These are phyloP conservation scores for Trachelus troglodyta DNA, from an alignment of 2,888 invertebrate species.

Conservation along the genomic window DNA sequence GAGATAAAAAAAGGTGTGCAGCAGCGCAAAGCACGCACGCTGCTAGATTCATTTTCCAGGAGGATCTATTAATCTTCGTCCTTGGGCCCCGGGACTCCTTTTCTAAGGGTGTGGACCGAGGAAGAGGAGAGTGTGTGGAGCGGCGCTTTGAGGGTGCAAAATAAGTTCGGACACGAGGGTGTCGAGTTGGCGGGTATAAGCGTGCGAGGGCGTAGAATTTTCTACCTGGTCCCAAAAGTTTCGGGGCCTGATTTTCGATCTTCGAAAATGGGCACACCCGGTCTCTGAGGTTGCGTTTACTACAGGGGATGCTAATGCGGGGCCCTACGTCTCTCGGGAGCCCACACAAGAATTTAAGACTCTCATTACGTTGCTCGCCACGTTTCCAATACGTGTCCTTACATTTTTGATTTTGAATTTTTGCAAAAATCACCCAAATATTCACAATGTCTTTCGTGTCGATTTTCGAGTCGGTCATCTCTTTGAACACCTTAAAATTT, in stretches of 20 bases:
- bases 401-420: constrained; percentile 21
- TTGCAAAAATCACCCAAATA: neutral
- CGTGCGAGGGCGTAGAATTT: constrained; percentile 11
- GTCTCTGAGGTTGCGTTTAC: neutral
- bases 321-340: constrained; percentile 16
- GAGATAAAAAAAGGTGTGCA: too few relatives aligned
- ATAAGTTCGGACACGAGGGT: constrained; percentile 18
- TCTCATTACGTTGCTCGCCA: constrained; percentile 45
- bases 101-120: too few relatives aligned
- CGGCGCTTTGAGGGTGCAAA: constrained; percentile 1
- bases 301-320: constrained; percentile 43
- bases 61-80: too few relatives aligned
- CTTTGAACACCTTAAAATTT: too few relatives aligned
- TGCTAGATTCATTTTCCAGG: too few relatives aligned
- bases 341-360: constrained; percentile 38
- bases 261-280: constrained; percentile 16
- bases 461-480: too few relatives aligned
- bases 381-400: constrained; percentile 46
- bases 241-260: constrained; percentile 22
- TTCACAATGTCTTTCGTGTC: too few relatives aligned
- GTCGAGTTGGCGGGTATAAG: constrained; percentile 12
- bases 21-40: too few relatives aligned
- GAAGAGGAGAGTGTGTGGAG: neutral
- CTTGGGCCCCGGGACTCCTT: too few relatives aligned
- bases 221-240: constrained; percentile 26